Conservation (phyloP, 64 coral and sea anemone genomes). For the Hydrozoanthus tunicans region DNA sequence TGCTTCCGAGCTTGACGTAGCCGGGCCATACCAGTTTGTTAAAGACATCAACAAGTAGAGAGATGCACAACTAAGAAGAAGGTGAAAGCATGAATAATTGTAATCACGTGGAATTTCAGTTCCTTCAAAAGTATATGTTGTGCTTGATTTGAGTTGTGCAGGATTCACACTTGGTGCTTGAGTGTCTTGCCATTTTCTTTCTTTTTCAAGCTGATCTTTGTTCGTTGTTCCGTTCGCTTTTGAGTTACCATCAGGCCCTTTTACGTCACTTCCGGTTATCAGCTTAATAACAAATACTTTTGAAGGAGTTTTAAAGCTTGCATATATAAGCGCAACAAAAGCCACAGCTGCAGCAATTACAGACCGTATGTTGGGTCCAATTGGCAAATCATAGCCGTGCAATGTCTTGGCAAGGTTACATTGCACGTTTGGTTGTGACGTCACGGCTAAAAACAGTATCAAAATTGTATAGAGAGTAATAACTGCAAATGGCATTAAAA, state of each 20-base stretch:
- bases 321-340: conserved; percentile 37
- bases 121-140: conserved; percentile 16
- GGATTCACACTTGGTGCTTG: too few relatives aligned
- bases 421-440: conserved; percentile 46
- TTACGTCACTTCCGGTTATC: neutral
- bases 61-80: conserved; percentile 45
- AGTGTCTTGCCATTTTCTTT: neutral
- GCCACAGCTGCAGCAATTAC: neutral
- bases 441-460: conserved; percentile 23
- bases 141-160: conserved; percentile 24
- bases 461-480: conserved; percentile 50
- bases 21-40: conserved; percentile 68
- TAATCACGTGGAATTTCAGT: conserved; percentile 3
- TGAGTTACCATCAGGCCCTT: neutral
- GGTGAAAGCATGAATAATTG: conserved; percentile 56
- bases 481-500: conserved; percentile 51
- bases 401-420: conserved; percentile 54
- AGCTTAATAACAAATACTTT: conserved; percentile 32
- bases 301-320: conserved; percentile 17
- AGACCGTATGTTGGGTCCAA: conserved; percentile 37
- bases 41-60: conserved; percentile 58
- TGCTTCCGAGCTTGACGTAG: neutral
- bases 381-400: conserved; percentile 9
- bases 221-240: neutral
- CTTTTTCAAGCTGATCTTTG: neutral